Conservation (phyloP, 2,113 vertebrate species). For the Circaetus cinerascens region DNA sequence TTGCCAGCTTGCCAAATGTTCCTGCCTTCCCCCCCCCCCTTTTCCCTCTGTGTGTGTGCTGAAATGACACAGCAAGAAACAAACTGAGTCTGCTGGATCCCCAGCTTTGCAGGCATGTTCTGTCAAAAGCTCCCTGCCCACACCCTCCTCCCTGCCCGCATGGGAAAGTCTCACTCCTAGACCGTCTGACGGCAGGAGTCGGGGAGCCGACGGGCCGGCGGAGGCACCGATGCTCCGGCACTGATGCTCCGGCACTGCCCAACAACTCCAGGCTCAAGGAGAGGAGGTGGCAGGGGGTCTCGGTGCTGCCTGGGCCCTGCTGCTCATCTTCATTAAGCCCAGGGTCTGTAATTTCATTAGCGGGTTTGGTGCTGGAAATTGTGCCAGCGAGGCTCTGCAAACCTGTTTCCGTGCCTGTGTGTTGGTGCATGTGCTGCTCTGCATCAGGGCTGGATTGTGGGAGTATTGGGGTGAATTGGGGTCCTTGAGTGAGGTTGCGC, state of each 20-base stretch:
- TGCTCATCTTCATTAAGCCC: not conserved
- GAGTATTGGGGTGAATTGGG: not conserved
- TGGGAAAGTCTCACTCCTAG: constrained; percentile 44
- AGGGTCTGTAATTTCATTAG: not conserved
- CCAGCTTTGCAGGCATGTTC: constrained; percentile 9
- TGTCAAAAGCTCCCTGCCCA: constrained; percentile 10
- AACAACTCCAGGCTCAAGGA: not conserved
- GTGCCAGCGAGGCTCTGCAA: not conserved
- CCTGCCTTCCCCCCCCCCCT: not conserved
- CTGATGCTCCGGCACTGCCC: not conserved
- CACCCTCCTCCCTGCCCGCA: constrained; percentile 18
- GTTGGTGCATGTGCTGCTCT: not conserved
- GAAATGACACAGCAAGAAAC: constrained; percentile 60
- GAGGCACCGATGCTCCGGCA: not conserved
- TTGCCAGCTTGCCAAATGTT: constrained; percentile 32
- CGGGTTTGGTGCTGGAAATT: not conserved
- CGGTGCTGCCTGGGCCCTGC: not conserved
- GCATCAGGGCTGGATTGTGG: not conserved
- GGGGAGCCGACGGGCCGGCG: not conserved
- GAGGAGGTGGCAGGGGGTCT: not conserved
- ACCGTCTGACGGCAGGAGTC: not conserved
- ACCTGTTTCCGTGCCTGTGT: not conserved
- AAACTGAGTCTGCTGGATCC: constrained; percentile 42
- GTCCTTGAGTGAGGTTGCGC: accelerated
- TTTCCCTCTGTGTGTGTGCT: not conserved